Evolutionary conservation across 23 tunicate genomes (phyloP).

Genomic region (Halocynthia roretzi): DNA sequence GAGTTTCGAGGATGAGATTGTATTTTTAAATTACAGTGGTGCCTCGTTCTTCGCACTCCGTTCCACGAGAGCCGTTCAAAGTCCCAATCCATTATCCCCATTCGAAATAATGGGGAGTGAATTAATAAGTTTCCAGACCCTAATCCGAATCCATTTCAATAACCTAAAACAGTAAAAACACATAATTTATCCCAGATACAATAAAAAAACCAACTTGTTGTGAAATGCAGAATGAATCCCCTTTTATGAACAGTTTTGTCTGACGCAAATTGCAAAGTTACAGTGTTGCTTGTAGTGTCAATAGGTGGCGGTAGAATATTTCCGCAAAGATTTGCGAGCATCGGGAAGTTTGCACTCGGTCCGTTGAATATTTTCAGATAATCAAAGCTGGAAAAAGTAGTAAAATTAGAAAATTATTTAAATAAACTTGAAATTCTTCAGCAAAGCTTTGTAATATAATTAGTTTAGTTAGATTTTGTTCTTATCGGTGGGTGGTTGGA

Average conservation of each 20-base stretch:
- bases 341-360: slow-evolving; percentile 14
- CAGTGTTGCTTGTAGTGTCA: slow-evolving; percentile 26
- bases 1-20: no score
- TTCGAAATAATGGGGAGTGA: no score
- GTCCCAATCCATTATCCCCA: no score
- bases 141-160: slow-evolving; percentile 33
- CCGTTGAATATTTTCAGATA: slow-evolving; percentile 62
- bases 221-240: slow-evolving; percentile 14
- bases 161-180: no score
- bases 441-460: no score
- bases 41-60: no score
- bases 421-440: no score
- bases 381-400: slow-evolving; percentile 46
- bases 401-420: background rate
- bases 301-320: slow-evolving; percentile 14
- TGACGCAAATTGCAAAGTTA: slow-evolving; percentile 42
- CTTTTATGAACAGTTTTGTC: slow-evolving; percentile 33
- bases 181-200: no score
- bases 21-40: no score
- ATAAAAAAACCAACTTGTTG: background rate
- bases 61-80: no score
- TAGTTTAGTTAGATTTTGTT: no score
- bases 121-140: slow-evolving; percentile 26
- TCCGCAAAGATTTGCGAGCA: slow-evolving; percentile 43
- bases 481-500: no score